These are phyloP conservation scores for Neotoxoptera formosana DNA, from an alignment of 1,140 invertebrate genomes.

Conservation along the genomic window DNA sequence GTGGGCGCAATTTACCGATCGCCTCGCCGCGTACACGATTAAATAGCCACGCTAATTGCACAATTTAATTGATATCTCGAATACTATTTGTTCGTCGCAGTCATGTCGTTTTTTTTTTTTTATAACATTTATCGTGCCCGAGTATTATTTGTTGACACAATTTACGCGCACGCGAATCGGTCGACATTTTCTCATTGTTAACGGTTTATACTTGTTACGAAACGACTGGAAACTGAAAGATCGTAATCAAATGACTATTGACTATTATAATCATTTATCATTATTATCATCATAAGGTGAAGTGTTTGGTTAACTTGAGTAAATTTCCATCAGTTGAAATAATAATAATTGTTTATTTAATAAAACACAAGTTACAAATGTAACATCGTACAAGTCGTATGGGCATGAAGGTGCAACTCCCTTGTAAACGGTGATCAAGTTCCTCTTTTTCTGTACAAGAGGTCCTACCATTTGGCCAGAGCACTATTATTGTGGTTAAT, in stretches of 20 bases:
- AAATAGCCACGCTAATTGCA: neutral
- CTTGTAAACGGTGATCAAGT: no score
- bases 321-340: no score
- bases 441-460: no score
- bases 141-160: neutral
- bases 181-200: neutral
- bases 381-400: no score
- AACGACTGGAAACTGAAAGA: neutral
- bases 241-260: neutral
- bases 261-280: neutral
- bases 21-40: neutral
- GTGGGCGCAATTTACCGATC: no score
- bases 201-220: neutral
- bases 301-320: no score
- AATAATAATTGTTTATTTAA: no score
- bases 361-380: no score
- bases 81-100: neutral
- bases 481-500: no score
- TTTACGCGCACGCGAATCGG: neutral
- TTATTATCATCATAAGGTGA: no score
- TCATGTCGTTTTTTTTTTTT: neutral
- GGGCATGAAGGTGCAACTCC: no score
- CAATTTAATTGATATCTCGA: neutral
- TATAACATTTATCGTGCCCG: neutral
- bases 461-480: no score